phyloP scores from a whole-genome alignment of 2,888 invertebrate species.

The Caradrina kadenii region DNA sequence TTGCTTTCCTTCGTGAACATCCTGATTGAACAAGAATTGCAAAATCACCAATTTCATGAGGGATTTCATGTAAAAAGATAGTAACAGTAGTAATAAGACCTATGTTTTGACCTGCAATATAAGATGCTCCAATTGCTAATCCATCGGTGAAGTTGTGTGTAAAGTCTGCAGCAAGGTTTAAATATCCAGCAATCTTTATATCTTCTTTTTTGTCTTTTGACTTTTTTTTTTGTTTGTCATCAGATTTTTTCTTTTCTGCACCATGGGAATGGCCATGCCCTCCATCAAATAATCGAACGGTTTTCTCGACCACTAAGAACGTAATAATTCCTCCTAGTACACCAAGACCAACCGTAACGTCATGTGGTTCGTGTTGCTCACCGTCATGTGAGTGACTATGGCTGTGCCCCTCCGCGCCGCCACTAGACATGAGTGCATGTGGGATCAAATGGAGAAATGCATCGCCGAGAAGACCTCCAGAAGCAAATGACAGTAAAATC shows the following conservation, averaged over 20 bases:
- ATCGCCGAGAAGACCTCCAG: slow-evolving; percentile 98
- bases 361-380: slow-evolving; percentile 91
- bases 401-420: slow-evolving; percentile 85
- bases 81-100: slow-evolving; percentile 98
- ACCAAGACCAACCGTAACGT: slow-evolving; percentile 98
- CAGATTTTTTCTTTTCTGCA: slow-evolving; percentile 82
- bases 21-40: slow-evolving; percentile 99
- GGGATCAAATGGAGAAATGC: slow-evolving; percentile 99
- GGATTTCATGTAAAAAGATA: slow-evolving; percentile 99
- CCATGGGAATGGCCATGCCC: slow-evolving; percentile 94
- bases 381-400: slow-evolving; percentile 84
- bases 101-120: slow-evolving; percentile 96
- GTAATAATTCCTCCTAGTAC: slow-evolving; percentile 98
- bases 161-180: slow-evolving; percentile 99
- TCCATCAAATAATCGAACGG: slow-evolving; percentile 96
- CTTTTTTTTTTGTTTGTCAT: slow-evolving; percentile 82
- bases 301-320: slow-evolving; percentile 98
- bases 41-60: slow-evolving; percentile 99
- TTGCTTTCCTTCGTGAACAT: slow-evolving; percentile 97
- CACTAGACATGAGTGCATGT: slow-evolving; percentile 93
- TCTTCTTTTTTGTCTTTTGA: slow-evolving; percentile 83
- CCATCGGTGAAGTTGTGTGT: slow-evolving; percentile 99
- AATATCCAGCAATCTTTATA: slow-evolving; percentile 93
- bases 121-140: slow-evolving; percentile 99
- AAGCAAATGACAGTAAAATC: slow-evolving; percentile 97